Evolutionary conservation across 2,113 vertebrate species (phyloP).

Genomic region (Xiphorhynchus elegans): DNA sequence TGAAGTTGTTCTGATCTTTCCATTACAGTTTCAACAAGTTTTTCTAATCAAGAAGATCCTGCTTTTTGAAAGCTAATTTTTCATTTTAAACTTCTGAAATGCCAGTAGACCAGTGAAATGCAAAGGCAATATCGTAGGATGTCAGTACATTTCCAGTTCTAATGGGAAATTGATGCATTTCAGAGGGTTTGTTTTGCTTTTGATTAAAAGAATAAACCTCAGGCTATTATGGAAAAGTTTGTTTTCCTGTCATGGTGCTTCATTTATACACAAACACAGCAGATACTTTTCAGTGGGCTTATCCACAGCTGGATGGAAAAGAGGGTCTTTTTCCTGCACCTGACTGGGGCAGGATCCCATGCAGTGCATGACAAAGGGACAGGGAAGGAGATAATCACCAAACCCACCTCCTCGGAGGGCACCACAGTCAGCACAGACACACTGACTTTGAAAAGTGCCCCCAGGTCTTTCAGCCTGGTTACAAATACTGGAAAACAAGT

Average conservation of each 20-base stretch:
- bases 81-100: constrained; percentile 34
- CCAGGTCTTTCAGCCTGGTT: neutral
- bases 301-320: neutral
- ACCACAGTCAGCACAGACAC: neutral
- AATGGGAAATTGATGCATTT: neutral
- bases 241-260: neutral
- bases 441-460: neutral
- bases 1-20: constrained; percentile 64
- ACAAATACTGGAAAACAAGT: neutral
- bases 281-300: neutral
- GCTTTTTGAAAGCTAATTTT: constrained; percentile 25
- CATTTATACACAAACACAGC: neutral
- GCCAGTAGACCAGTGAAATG: neutral
- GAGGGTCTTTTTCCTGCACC: neutral
- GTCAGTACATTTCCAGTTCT: neutral
- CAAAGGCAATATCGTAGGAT: neutral
- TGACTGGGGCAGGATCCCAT: neutral
- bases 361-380: neutral
- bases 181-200: neutral
- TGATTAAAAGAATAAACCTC: neutral
- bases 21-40: constrained; percentile 29
- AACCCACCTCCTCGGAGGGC: neutral
- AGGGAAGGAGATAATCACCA: neutral
- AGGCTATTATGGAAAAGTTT: neutral
- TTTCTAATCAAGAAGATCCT: constrained; percentile 40